A percentile compares a stretch with the other conserved stretches of the same genome.
phyloP scores from a whole-genome alignment of 2,797 vertebrate species.

The Kryptopterus vitreolus region DNA sequence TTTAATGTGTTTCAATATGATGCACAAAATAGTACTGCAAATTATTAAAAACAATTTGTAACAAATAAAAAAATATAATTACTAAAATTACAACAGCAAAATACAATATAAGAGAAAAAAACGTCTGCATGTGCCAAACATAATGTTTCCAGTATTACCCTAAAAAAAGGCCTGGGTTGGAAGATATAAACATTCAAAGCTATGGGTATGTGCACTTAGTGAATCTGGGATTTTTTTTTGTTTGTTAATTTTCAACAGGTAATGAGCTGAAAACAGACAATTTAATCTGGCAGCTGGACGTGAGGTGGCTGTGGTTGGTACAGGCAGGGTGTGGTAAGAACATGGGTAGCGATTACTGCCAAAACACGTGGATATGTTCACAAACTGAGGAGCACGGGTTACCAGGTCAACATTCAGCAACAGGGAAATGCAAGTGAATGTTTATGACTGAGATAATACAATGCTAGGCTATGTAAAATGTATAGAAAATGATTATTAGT shows the following conservation, averaged over 20 bases:
- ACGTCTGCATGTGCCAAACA: not conserved
- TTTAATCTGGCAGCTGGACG: slow-evolving; percentile 8
- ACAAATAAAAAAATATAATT: not conserved
- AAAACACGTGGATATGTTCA: not conserved
- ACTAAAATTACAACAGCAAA: not conserved
- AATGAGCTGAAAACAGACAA: slow-evolving; percentile 10
- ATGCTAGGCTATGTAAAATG: not conserved
- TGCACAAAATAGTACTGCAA: not conserved
- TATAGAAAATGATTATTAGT: not conserved
- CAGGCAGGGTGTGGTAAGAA: slow-evolving; percentile 32
- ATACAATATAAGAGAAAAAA: too few species aligned
- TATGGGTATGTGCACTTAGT: not conserved
- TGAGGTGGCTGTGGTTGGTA: slow-evolving; percentile 28
- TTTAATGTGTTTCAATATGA: not conserved
- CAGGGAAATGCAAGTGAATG: not conserved
- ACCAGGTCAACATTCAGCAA: not conserved
- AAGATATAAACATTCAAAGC: slow-evolving; percentile 2
- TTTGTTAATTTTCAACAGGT: not conserved
- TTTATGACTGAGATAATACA: not conserved
- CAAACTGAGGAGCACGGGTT: not conserved
- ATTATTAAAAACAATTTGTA: not conserved
- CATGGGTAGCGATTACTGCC: slow-evolving; percentile 10
- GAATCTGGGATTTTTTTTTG: not conserved
- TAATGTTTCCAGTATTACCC: slow-evolving; percentile 1
- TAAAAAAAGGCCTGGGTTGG: not conserved